Evolutionary conservation across 2,888 invertebrate species (phyloP).

Genomic region (Drosophila mettleri): DNA sequence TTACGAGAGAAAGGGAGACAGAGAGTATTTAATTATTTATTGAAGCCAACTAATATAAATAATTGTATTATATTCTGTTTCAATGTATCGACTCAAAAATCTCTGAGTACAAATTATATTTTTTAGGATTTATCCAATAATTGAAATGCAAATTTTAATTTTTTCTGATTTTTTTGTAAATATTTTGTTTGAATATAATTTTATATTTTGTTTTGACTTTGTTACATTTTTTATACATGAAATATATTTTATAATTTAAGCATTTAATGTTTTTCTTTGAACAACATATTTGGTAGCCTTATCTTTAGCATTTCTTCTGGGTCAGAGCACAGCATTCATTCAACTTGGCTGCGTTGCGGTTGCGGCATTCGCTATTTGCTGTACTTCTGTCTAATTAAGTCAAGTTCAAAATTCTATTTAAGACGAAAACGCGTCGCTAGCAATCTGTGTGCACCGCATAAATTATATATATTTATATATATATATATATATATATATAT

Average conservation of each 20-base stretch:
- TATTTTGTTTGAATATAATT: too few species aligned
- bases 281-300: not conserved
- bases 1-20: too few species aligned
- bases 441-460: conserved; percentile 58
- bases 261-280: too few species aligned
- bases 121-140: too few species aligned
- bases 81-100: not conserved
- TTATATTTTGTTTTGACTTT: not conserved
- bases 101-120: not conserved
- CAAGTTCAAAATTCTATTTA: conserved; percentile 69
- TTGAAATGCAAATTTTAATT: too few species aligned
- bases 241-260: too few species aligned
- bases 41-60: not conserved
- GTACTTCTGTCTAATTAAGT: conserved; percentile 70
- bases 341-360: conserved; percentile 28
- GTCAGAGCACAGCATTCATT: not conserved
- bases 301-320: not conserved
- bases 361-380: conserved; percentile 59
- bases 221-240: not conserved
- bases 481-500: too few species aligned
- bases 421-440: conserved; percentile 41
- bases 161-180: too few species aligned
- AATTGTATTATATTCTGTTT: not conserved
- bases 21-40: not conserved
- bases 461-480: conserved; percentile 57